Evolutionary conservation across 2,797 vertebrate species (phyloP).

Genomic region (Malacoctenus gilli): DNA sequence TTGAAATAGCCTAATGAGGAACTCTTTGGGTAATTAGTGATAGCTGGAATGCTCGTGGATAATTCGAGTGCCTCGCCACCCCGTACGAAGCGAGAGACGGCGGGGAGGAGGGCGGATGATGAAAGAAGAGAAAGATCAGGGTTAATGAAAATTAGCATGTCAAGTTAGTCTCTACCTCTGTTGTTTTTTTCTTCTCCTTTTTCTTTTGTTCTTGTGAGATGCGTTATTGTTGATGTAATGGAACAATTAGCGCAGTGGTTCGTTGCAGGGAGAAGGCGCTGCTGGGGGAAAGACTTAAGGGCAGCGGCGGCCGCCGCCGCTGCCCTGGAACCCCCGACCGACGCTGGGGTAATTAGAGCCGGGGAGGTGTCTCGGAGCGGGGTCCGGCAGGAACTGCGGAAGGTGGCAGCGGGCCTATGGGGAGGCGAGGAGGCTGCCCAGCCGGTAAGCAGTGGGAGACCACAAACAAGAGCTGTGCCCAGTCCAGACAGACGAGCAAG

Average conservation of each 20-base stretch:
- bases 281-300: slow-evolving; percentile 49
- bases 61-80: slow-evolving; percentile 83
- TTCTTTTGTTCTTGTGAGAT: slow-evolving; percentile 76
- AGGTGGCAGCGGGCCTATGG: slow-evolving; percentile 86
- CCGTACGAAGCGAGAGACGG: slow-evolving; percentile 64
- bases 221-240: slow-evolving; percentile 85
- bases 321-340: slow-evolving; percentile 56
- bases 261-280: slow-evolving; percentile 76
- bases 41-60: slow-evolving; percentile 83
- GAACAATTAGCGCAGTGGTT: slow-evolving; percentile 85
- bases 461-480: slow-evolving; percentile 92
- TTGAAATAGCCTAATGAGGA: slow-evolving; percentile 88
- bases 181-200: slow-evolving; percentile 56
- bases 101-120: slow-evolving; percentile 70
- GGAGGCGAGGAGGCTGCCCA: slow-evolving; percentile 80
- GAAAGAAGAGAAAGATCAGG: slow-evolving; percentile 79
- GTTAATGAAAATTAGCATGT: slow-evolving; percentile 85
- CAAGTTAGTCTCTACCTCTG: slow-evolving; percentile 77
- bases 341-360: slow-evolving; percentile 89
- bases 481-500: slow-evolving; percentile 91
- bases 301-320: no score
- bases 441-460: slow-evolving; percentile 85
- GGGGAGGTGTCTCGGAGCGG: slow-evolving; percentile 86
- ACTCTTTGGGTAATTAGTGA: slow-evolving; percentile 82
- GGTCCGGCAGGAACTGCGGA: slow-evolving; percentile 92